Base-by-base conservation (phyloP, 1,140 invertebrate species). In the Drosophila ogumai region DNA sequence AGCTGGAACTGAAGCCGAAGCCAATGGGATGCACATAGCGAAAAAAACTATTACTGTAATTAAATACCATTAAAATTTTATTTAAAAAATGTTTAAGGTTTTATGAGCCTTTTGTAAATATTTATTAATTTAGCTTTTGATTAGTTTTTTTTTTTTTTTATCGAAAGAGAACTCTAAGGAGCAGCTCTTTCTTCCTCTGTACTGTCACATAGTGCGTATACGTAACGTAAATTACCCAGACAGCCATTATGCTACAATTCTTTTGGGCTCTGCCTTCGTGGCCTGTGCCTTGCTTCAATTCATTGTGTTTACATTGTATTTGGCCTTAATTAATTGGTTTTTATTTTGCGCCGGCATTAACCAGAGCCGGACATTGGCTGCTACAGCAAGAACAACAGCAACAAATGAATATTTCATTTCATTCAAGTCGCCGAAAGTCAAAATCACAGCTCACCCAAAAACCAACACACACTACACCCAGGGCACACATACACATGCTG, bases 291-390 rank as follows among this genome's bases (percentile, higher is more conserved):
- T 50, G 44, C 36, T 59, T 72, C 66, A 72, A 55, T 77, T 61
- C 80, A 80, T 67, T 86, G 60, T 81, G 72, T 75, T 73, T 63
- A 59, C 64, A 78, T 77, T 78, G 68, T 78, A 67, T 84, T 77
- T 77, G 73, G 46, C 72, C 75, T 84, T 80, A 87, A 87, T 87
- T 88, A 87, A 88, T 88, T 88, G 69, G 52, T 58, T 52, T 79
- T 79, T 81, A 73, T 66, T 79, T 63, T 67, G 61, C n/a, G 19
- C 57, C 46, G 44, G 63, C 36, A 43, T 76, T 76, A 49, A 34
- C 47, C 54, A 43, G 40, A 57, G 22, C 36, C n/a, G 32, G 69
- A 36, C 40, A 68, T 59, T 46, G 59, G 34, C 44, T 32, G 31
- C 41, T 13, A 52, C 38, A 40, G 56, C 50, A 56, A 57, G 28